Evolutionary conservation across 2,888 invertebrate species (phyloP).

Genomic region (Drosophila recens): DNA sequence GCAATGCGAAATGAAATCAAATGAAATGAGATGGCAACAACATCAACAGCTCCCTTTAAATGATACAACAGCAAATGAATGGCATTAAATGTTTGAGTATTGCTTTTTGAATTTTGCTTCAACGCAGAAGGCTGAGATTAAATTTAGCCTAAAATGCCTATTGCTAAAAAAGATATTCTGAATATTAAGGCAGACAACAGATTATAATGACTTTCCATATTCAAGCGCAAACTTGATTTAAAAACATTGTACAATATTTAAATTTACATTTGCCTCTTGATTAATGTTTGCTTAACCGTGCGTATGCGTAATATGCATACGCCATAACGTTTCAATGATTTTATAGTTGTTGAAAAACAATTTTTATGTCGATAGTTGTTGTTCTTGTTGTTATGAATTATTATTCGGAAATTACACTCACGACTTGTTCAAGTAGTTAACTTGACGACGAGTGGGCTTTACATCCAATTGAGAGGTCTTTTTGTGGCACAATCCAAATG

Average conservation of each 20-base stretch:
- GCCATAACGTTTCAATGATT: conserved; percentile 51
- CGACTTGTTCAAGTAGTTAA: conserved; percentile 58
- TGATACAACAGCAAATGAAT: conserved; percentile 34
- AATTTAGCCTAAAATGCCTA: not conserved
- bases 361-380: conserved; percentile 43
- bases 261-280: conserved; percentile 15
- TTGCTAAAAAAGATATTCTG: not conserved
- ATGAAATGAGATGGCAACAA: conserved; percentile 45
- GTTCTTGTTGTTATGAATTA: conserved; percentile 45
- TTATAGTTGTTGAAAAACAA: conserved; percentile 59
- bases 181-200: not conserved
- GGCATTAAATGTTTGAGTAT: conserved; percentile 48
- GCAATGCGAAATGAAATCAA: conserved; percentile 56
- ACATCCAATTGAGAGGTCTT: conserved; percentile 51
- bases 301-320: conserved; percentile 65
- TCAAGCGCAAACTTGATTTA: not conserved
- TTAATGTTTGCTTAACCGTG: conserved; percentile 55
- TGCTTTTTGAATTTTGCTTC: conserved; percentile 12
- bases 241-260: not conserved
- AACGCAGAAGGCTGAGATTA: not conserved
- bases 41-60: conserved; percentile 11
- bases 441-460: conserved; percentile 47
- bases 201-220: not conserved
- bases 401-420: conserved; percentile 57
- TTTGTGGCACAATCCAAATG: conserved; percentile 51